phyloP scores from a whole-genome alignment of 2,888 invertebrate species.

The Auanema sp. region DNA sequence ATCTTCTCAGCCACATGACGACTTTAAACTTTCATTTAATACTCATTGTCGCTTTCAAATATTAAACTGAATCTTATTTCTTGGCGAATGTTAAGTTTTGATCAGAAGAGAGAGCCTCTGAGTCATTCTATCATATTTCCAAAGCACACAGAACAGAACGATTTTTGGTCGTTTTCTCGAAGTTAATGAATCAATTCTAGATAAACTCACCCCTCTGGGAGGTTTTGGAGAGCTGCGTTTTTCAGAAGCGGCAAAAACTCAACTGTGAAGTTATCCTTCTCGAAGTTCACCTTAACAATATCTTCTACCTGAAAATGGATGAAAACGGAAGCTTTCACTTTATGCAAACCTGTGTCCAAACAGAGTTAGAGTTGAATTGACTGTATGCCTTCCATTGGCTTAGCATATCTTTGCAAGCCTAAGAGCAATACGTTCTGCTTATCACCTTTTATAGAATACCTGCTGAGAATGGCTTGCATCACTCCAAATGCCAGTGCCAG shows the following conservation, averaged over 20 bases:
- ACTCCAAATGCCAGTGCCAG: constrained; percentile 46
- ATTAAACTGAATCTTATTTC: too few species aligned
- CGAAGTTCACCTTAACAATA: constrained; percentile 46
- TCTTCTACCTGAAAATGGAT: constrained; percentile 31
- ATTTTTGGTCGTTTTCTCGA: background rate
- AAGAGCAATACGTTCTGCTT: background rate
- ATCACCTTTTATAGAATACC: background rate
- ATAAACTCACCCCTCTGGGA: constrained; percentile 40
- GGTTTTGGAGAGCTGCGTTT: constrained; percentile 38
- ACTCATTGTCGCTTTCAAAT: too few species aligned
- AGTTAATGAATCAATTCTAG: background rate
- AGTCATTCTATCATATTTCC: too few species aligned
- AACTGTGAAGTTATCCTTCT: constrained; percentile 37
- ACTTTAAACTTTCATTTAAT: too few species aligned
- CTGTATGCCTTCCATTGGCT: constrained; percentile 43
- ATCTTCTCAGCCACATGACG: too few species aligned
- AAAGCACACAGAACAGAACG: too few species aligned
- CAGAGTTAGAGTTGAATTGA: constrained; percentile 41
- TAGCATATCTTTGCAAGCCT: constrained; percentile 38
- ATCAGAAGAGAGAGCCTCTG: too few species aligned
- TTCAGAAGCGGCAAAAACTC: constrained; percentile 44
- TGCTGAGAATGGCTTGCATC: constrained; percentile 35
- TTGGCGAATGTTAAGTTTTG: too few species aligned
- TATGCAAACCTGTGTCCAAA: constrained; percentile 43
- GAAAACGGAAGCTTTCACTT: background rate